Percentiles rank a stretch among this genome's conserved stretches.
Conservation (phyloP, 1,140 invertebrate genomes). For the Paralvinella palmiformis region DNA sequence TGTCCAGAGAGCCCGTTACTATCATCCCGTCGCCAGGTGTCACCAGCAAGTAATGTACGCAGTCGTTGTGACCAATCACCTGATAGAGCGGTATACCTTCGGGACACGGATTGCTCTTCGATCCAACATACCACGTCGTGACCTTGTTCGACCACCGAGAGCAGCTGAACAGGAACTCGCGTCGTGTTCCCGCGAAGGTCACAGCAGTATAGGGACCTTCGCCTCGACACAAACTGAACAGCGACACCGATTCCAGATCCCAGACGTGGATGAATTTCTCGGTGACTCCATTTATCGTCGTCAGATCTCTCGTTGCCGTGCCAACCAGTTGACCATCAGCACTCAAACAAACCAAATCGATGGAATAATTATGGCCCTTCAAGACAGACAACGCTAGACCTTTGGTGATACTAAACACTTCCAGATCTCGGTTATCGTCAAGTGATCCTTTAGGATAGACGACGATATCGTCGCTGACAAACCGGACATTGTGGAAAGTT, state of each 20-base stretch:
- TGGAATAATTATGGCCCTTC: neutral
- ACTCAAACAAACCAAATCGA: neutral
- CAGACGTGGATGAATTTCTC: neutral
- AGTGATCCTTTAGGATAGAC: too few species aligned
- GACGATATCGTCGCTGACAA: too few species aligned
- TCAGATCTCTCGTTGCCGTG: neutral
- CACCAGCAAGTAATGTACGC: neutral
- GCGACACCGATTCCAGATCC: neutral
- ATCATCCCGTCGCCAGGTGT: neutral
- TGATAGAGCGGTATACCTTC: neutral
- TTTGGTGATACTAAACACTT: too few species aligned
- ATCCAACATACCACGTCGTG: neutral
- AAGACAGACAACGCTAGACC: neutral
- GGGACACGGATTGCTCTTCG: neutral
- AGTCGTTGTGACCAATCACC: neutral
- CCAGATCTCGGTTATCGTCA: too few species aligned
- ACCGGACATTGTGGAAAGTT: too few species aligned
- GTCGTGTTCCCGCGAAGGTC: neutral
- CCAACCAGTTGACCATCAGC: neutral
- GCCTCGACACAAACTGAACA: neutral
- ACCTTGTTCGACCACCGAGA: neutral
- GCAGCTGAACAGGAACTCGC: neutral
- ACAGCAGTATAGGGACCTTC: neutral
- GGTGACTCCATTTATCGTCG: neutral
- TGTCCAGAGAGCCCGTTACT: neutral